Evolutionary conservation across 2,113 vertebrate species (phyloP).

Genomic region (Pomatostomus ruficeps): DNA sequence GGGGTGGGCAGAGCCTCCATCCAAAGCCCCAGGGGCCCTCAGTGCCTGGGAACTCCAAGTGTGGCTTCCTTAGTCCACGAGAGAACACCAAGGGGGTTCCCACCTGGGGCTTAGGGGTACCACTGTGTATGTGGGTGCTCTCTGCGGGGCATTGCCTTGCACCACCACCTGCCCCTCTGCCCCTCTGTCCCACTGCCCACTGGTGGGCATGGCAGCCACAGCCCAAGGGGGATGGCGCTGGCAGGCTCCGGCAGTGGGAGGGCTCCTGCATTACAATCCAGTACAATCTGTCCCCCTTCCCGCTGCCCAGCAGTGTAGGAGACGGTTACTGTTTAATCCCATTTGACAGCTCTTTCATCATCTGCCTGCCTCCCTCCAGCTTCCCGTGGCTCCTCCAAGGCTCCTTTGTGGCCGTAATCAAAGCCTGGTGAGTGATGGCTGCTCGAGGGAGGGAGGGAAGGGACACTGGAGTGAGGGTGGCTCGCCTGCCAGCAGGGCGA

Average conservation of each 20-base stretch:
- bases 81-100: accelerated
- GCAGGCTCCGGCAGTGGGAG: conserved; percentile 2
- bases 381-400: conserved; percentile 55
- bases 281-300: conserved; percentile 44
- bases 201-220: accelerated
- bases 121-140: not conserved
- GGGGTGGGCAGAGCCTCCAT: not conserved
- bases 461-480: not conserved
- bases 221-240: not conserved
- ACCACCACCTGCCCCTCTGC: accelerated
- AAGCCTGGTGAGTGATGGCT: conserved; percentile 68
- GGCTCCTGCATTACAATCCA: conserved; percentile 18
- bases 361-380: conserved; percentile 55
- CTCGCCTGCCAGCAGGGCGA: accelerated
- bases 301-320: conserved; percentile 48
- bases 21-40: not conserved
- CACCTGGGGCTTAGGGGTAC: not conserved
- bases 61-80: accelerated
- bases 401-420: conserved; percentile 68
- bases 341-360: conserved; percentile 72
- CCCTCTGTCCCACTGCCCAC: not conserved
- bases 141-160: accelerated
- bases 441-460: not conserved
- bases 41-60: not conserved
- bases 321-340: conserved; percentile 67